Evolutionary conservation across 1,140 invertebrate species (phyloP), one percentile per base, ranked within the genome.

Genomic region (Medauroidea extradentata): DNA sequence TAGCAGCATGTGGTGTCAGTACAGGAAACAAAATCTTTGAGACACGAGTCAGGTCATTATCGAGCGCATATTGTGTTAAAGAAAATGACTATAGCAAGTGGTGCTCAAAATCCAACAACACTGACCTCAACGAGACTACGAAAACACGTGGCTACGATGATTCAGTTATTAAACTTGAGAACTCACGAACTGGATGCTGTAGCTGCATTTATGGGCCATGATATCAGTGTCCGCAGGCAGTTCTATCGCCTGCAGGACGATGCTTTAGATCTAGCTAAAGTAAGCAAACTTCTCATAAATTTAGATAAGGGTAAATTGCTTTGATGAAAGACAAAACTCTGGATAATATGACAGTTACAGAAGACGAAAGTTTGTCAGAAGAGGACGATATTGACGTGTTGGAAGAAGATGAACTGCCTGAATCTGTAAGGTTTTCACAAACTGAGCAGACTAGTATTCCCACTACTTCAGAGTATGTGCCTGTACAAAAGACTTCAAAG

Each of bases 131-230:
- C 61, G 0, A 59, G 61, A 34, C 46, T 65, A 1, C 16, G 65
- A 14, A 67, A 65, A 25, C 63, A 67, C 3, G 59, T 67, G 3
- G 65, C 65, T 3, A 65, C 65, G 1, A 34, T 21, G n/a, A 55
- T 39, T 5, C 18, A 49, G 7, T 46, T 39, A 7, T 48, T 63
- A 13, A 57, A 63, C 38, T 9, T 63, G 11, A 25, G 24, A 8
- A 44, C 58, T 1, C 38, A 57, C 42, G 21, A 65, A 43, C 19
- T 54, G 0, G 16, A 11, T 14, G 48, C 53, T 24, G 21, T 65
- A 18, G 59, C 62, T 1, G 56, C 53, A 16, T 65, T 58, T 23
- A 61, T 65, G 61, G 64, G 59, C 14, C 64, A 65, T 19, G 54
- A 55, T n/a, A 48, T 62, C 13, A 25, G 57, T 18, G 61, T 59